Evolutionary conservation across 1,140 invertebrate genomes (phyloP), one percentile per base, ranked within the genome.

Genomic region (Drosophila varians): DNA sequence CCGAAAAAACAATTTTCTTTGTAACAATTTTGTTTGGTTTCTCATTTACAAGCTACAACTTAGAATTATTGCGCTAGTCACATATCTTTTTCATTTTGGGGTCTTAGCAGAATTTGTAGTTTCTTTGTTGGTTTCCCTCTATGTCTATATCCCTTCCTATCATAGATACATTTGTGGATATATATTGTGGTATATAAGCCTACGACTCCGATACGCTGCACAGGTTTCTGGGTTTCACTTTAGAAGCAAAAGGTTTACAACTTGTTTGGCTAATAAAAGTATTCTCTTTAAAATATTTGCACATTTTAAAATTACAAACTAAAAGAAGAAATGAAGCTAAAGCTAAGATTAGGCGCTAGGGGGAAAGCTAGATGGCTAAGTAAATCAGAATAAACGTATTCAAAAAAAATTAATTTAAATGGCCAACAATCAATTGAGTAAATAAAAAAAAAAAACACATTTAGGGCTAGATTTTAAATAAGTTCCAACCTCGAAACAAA

Each of bases 371-470:
- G 16, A 42, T 42, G 38, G 38, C 38, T 42, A 19, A 42, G 4
- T 19, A 19, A 7, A 42, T 42, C 12, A 12, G 6, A 40, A 18
- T 16, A 18, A 18, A 11, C 28, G 28, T 31, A 31, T 42, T 65
- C 36, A 31, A 31, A 25, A 31, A 31, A 25, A 45, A 54, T 52
- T 21, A 49, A 2, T 60, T 72, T 58, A 61, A 64, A 80, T 80
- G 76, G 76, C 76, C 75, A 76, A 76, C 74, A 73, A 73, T 55
- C 26, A 61, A 73, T 43, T 31, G 21, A 77, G 51, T 77, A 54
- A 40, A 58, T 25, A 21, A 31, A 56, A 42, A 55, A 57, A 49
- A 23, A 55, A 25, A 47, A 54, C 31, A 45, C n/a, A 19, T 56
- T 58, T 12, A 62, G 40, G 38, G 40, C 54, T 57, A 58, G 51